Evolutionary conservation across 2,113 vertebrate species (phyloP).

Genomic region (Neogale vison): DNA sequence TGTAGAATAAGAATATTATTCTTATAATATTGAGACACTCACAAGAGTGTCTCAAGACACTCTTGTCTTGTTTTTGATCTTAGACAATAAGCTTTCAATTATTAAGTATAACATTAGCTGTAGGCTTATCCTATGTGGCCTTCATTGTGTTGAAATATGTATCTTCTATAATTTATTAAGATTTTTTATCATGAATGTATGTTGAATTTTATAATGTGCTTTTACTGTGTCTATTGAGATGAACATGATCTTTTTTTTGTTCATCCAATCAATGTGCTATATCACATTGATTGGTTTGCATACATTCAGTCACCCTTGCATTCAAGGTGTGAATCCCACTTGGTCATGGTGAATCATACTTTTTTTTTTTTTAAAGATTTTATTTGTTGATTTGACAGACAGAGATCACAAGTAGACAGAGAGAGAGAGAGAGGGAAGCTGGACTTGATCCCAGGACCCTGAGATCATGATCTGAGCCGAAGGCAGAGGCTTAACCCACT

Average conservation of each 20-base stretch:
- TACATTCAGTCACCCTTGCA: not conserved
- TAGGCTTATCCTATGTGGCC: not conserved
- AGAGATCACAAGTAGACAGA: no score
- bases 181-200: not conserved
- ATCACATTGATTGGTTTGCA: not conserved
- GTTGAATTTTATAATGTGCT: not conserved
- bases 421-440: no score
- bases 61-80: not conserved
- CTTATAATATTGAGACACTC: no score
- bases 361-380: not conserved
- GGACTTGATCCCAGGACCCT: no score
- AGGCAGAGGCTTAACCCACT: no score
- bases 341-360: not conserved
- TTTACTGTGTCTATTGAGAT: not conserved
- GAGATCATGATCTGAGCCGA: no score
- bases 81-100: not conserved
- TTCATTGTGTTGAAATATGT: not conserved
- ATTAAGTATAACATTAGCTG: not conserved
- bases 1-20: not conserved
- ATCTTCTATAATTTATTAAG: not conserved
- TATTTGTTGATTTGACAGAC: no score
- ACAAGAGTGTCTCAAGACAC: no score
- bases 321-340: not conserved
- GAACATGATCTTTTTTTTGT: not conserved
- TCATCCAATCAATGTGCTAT: not conserved